Conservation (phyloP, 1,140 invertebrate species). For the Drosophila repleta region DNA sequence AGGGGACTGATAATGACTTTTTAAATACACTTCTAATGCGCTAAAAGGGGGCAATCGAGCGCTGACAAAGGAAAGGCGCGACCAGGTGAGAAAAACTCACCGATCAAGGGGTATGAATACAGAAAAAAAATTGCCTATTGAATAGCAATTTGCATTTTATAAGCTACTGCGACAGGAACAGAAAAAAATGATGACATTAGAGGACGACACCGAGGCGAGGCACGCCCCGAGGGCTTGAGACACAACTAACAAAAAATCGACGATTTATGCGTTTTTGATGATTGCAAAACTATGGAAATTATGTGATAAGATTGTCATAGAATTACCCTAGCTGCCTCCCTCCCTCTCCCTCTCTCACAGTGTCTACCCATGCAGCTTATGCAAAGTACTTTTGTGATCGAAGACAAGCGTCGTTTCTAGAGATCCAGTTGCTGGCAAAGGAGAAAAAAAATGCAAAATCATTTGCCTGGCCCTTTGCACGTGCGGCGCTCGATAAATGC, state of each 20-base stretch:
- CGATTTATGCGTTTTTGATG: constrained; percentile 71
- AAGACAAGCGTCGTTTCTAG: constrained; percentile 27
- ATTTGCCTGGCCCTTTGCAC: constrained; percentile 59
- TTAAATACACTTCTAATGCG: constrained; percentile 77
- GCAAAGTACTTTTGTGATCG: constrained; percentile 68
- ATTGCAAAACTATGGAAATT: constrained; percentile 63
- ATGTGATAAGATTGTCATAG: constrained; percentile 47
- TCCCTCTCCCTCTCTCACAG: constrained; percentile 2
- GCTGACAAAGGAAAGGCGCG: constrained; percentile 48
- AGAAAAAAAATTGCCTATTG: constrained; percentile 59
- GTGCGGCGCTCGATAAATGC: constrained; percentile 42
- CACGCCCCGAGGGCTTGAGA: constrained; percentile 40
- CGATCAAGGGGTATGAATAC: constrained; percentile 20
- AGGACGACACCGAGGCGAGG: constrained; percentile 23
- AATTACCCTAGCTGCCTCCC: constrained; percentile 11
- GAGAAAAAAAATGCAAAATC: constrained; percentile 43
- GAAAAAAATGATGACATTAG: constrained; percentile 63
- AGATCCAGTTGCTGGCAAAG: background rate
- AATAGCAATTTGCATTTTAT: constrained; percentile 80
- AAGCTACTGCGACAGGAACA: constrained; percentile 46
- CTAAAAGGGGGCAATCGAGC: constrained; percentile 69
- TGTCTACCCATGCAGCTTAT: constrained; percentile 36
- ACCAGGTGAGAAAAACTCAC: constrained; percentile 39
- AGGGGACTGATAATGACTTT: constrained; percentile 73
- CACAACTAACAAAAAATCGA: constrained; percentile 19